Evolutionary conservation across 2,113 vertebrate genomes (phyloP), one percentile per base, ranked within the genome.

Genomic region (Rhynchomys soricoides): DNA sequence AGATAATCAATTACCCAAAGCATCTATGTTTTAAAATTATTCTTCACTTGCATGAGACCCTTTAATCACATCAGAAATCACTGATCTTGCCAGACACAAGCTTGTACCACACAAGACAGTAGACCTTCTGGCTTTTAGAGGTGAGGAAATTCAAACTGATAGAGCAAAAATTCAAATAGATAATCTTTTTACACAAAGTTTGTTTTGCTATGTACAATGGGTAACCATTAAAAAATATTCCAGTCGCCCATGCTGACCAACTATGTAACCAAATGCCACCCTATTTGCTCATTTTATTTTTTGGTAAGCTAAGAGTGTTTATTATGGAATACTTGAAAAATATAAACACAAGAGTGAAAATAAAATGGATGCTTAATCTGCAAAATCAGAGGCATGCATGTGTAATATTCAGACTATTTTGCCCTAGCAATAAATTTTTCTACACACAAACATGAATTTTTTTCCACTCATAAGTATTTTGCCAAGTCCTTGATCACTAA

Each of bases 1-100:
- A 71, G 89, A 90, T 57, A 70, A 96, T 86, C 91, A 93, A 95
- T 95, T 96, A 96, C 59, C 93, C 91, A 97, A 97, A 95, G 87
- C 26, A 4, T 85, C 85, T 88, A 75, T 83, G 62, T 97, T 96
- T 89, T 6, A 2, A 43, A 95, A 93, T 95, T 94, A 93, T 93
- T 75, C 62, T 89, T 95, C 62, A 37, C 55, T 71, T 55, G 10
- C 0, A 2, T 78, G 82, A 95, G 86, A 94, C 90, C 40, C 34
- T 66, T 91, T 93, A 24, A 94, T 78, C 66, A 89, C 24, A 64
- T 77, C 55, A 79, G 93, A 95, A 94, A 94, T 59, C 70, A 93
- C 31, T 31, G 78, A 55, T 95, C 57, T 86, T 90, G 70, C 70
- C 83, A 83, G 71, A 91, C 57, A 64, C 77, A 48, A 75, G 31